Conservation (phyloP, 1,140 invertebrate genomes). For the Leptinotarsa undecemlineata region DNA sequence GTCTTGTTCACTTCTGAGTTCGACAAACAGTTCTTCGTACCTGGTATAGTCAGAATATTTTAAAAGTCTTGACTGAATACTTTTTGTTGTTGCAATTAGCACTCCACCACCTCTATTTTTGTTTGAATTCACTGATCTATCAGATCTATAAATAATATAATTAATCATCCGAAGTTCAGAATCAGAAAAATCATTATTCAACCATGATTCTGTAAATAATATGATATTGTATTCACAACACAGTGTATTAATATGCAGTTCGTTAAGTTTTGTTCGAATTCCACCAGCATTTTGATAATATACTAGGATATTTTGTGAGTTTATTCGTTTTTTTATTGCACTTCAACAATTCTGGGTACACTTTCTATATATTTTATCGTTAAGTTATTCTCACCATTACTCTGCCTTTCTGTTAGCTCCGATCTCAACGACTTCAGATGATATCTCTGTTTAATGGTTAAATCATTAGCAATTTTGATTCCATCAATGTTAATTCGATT, state of each 20-base stretch:
- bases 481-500: constrained; percentile 14
- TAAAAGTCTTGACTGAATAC: too few species aligned
- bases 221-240: constrained; percentile 7
- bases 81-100: too few species aligned
- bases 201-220: constrained; percentile 23
- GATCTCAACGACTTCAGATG: constrained; percentile 2
- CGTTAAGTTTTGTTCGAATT: constrained; percentile 18
- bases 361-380: background rate
- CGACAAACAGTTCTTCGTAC: too few species aligned
- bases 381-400: background rate
- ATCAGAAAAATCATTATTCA: constrained; percentile 18
- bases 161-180: too few species aligned
- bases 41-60: too few species aligned
- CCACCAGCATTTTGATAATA: constrained; percentile 25
- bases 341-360: constrained; percentile 8
- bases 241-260: too few species aligned
- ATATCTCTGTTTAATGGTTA: constrained; percentile 15
- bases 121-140: too few species aligned
- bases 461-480: constrained; percentile 12
- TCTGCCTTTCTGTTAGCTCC: constrained; percentile 9
- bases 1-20: too few species aligned
- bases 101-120: too few species aligned
- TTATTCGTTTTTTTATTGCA: constrained; percentile 3
- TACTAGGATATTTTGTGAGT: background rate
- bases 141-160: too few species aligned